Evolutionary conservation across 1,140 invertebrate genomes (phyloP), one percentile per base, ranked within the genome.

Genomic region (Leptinotarsa texana): DNA sequence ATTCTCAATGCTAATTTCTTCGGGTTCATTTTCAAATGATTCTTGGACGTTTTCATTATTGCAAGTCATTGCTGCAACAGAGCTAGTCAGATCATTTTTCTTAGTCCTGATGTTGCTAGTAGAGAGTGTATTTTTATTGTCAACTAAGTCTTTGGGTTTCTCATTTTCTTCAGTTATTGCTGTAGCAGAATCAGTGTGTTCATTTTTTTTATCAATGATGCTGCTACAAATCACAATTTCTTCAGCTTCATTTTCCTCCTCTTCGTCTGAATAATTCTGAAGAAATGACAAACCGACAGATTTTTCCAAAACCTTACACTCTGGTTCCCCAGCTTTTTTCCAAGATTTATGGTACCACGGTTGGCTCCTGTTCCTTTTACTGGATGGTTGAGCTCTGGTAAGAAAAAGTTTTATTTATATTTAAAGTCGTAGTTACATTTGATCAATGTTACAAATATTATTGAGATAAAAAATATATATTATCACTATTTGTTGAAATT

Each of bases 241-340:
- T 61, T 75, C 74, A 13, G n/a, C 63, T 72, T 65, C 72, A 67
- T 71, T 75, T 21, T 79, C 77, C 49, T 82, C 81, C 48, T 83
- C 82, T 73, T 81, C 81, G 51, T 82, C 83, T 6, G 80, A 67
- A 69, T 84, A 84, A 47, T 27, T 80, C 74, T 83, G 81, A 71
- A 84, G 75, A 73, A 84, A 82, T 15, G 80, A 82, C 61, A 84
- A 76, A 24, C 82, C 81, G 0, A 84, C 75, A 2, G 82, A 82
- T 11, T 77, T 78, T 78, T 84, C 81, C 62, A 82, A 71, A 21
- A 82, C 48, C 76, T 80, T 82, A 71, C 78, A 80, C 73, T 80
- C 79, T 17, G 75, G 73, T 42, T 76, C 61, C 24, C 75, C 76
- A 3, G 75, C 24, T 21, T 75, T 78, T 70, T 63, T 81, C 75